Conservation (phyloP, 2,888 invertebrate genomes). For the Strigamia transsilvanica region DNA sequence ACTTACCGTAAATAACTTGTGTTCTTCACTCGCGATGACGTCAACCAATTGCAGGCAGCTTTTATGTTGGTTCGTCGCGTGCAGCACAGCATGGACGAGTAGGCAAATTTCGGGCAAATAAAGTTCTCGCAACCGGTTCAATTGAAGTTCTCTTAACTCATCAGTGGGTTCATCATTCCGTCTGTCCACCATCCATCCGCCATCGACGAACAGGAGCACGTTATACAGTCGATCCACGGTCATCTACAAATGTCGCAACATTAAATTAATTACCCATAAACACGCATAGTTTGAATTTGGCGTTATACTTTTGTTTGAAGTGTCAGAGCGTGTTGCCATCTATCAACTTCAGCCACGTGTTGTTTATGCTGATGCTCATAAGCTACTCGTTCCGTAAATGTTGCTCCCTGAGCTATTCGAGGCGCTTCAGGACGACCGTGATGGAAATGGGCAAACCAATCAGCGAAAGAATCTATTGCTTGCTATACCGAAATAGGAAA, state of each 20-base stretch:
- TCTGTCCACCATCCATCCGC: conserved; percentile 86
- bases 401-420: conserved; percentile 63
- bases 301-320: conserved; percentile 74
- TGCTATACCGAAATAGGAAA: conserved; percentile 63
- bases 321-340: conserved; percentile 70
- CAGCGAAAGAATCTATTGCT: conserved; percentile 85
- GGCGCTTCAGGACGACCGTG: conserved; percentile 75
- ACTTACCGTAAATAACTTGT: conserved; percentile 78
- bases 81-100: conserved; percentile 80
- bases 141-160: conserved; percentile 72
- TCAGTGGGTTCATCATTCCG: conserved; percentile 63
- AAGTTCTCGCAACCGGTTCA: conserved; percentile 77
- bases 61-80: conserved; percentile 77
- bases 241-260: conserved; percentile 66
- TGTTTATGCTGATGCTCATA: conserved; percentile 83
- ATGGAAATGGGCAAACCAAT: conserved; percentile 86
- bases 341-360: conserved; percentile 78
- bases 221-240: conserved; percentile 84
- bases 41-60: conserved; percentile 82
- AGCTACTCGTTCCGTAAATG: conserved; percentile 86
- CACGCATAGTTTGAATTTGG: neutral
- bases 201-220: conserved; percentile 85
- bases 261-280: neutral
- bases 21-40: conserved; percentile 79
- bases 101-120: conserved; percentile 85